A percentile compares a stretch with the other conserved stretches of the same genome.
Conservation (phyloP, 92 coral and sea anemone genomes). For the Bergia sp. region DNA sequence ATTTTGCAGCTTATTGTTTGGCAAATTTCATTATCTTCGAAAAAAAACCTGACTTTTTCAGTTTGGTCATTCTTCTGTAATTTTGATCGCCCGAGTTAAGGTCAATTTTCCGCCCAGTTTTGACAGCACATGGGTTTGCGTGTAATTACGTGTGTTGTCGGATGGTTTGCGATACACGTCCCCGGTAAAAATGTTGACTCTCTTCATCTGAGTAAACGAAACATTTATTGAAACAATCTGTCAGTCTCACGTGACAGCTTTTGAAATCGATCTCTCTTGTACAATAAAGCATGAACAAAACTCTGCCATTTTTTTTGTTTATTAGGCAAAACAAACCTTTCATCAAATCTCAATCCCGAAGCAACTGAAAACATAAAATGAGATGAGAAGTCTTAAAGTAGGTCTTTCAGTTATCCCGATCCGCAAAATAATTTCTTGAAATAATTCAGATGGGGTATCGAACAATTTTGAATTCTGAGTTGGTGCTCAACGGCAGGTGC, state of each 20-base stretch:
- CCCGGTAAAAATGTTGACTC: conserved; percentile 2
- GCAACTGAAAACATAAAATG: not conserved
- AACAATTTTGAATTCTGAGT: not conserved
- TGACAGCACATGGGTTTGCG: not conserved
- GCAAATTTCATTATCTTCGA: not conserved
- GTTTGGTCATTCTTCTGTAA: not conserved
- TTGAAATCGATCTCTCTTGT: conserved; percentile 48
- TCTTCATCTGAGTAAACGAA: conserved; percentile 42
- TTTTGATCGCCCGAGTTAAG: not conserved
- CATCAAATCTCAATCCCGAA: not conserved
- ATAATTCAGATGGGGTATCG: not conserved
- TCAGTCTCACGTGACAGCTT: conserved; percentile 36
- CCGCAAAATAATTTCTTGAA: not conserved
- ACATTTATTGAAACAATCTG: conserved; percentile 24
- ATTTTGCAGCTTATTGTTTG: not conserved
- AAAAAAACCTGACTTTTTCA: conserved; percentile 1
- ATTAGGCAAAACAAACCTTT: not conserved
- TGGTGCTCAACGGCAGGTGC: conserved; percentile 26
- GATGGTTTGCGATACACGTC: not conserved
- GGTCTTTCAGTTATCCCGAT: not conserved
- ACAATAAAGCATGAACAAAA: conserved; percentile 40
- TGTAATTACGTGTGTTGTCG: not conserved
- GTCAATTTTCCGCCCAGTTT: not conserved
- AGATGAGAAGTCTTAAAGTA: not conserved
- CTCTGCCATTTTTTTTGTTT: conserved; percentile 32